Percentiles rank a stretch among this genome's conserved stretches.
These are phyloP conservation scores for Cynaeus angustus DNA, from an alignment of 2,888 invertebrate genomes.

Conservation along the genomic window DNA sequence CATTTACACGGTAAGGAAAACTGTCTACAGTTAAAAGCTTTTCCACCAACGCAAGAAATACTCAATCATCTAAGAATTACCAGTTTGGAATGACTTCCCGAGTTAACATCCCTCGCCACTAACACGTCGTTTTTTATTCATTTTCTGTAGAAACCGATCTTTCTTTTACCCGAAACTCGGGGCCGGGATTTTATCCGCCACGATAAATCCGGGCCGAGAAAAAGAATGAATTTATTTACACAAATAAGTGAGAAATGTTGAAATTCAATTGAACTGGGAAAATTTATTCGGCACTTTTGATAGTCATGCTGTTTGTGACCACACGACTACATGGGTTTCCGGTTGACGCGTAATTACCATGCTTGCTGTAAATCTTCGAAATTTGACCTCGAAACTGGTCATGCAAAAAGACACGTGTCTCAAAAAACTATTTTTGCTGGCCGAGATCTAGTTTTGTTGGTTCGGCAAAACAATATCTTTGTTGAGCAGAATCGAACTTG, in stretches of 20 bases:
- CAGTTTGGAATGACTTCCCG: constrained; percentile 22
- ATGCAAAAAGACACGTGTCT: too few species aligned
- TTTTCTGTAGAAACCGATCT: constrained; percentile 1
- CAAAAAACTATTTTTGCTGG: too few species aligned
- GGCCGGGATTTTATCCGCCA: neutral
- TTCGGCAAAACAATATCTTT: too few species aligned
- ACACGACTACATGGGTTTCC: too few species aligned
- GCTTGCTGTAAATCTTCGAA: too few species aligned
- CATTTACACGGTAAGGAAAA: constrained; percentile 85
- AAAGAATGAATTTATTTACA: too few species aligned
- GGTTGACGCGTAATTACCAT: neutral
- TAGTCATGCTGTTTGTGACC: neutral
- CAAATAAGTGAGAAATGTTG: neutral
- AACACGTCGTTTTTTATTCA: constrained; percentile 24
- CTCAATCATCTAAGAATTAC: constrained; percentile 23
- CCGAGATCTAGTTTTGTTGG: too few species aligned
- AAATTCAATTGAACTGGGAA: constrained; percentile 1
- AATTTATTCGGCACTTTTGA: neutral
- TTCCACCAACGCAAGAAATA: constrained; percentile 23
- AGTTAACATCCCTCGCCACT: constrained; percentile 18
- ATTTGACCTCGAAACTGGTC: too few species aligned
- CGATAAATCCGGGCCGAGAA: constrained; percentile 5
- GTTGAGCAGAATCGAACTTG: too few species aligned
- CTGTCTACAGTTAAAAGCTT: constrained; percentile 26
- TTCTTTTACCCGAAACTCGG: constrained; percentile 5